Conservation (phyloP, 1,140 invertebrate genomes). For the Bombus vancouverensis region DNA sequence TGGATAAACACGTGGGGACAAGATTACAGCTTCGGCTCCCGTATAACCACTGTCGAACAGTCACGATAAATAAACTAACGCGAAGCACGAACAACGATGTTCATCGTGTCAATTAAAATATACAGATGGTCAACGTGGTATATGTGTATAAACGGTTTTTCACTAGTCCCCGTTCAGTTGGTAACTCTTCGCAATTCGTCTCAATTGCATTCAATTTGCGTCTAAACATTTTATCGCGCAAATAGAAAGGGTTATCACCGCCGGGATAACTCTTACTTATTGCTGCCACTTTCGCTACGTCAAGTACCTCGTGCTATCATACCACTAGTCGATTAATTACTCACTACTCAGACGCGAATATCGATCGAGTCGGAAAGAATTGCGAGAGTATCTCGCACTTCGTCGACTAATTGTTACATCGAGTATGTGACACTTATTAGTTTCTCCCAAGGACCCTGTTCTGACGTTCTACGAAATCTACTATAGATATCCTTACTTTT, state of each 20-base stretch:
- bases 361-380: constrained; percentile 20
- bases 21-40: neutral
- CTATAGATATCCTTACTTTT: neutral
- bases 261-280: neutral
- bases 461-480: too few species aligned
- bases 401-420: neutral
- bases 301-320: neutral
- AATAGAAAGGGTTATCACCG: constrained; percentile 3
- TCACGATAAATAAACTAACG: neutral
- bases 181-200: neutral
- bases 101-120: constrained; percentile 4
- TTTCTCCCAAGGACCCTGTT: neutral
- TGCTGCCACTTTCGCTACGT: neutral
- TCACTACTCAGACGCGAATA: constrained; percentile 9
- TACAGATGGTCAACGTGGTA: too few species aligned
- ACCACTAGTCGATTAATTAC: constrained; percentile 27
- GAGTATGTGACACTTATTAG: too few species aligned
- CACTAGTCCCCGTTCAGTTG: neutral
- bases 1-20: constrained; percentile 29
- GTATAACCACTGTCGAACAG: neutral
- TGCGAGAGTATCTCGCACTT: neutral
- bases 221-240: constrained; percentile 8
- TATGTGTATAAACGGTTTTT: neutral
- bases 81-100: neutral
- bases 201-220: constrained; percentile 25